Conservation (phyloP, 2,797 vertebrate species). For the Cheirogaleus major region DNA sequence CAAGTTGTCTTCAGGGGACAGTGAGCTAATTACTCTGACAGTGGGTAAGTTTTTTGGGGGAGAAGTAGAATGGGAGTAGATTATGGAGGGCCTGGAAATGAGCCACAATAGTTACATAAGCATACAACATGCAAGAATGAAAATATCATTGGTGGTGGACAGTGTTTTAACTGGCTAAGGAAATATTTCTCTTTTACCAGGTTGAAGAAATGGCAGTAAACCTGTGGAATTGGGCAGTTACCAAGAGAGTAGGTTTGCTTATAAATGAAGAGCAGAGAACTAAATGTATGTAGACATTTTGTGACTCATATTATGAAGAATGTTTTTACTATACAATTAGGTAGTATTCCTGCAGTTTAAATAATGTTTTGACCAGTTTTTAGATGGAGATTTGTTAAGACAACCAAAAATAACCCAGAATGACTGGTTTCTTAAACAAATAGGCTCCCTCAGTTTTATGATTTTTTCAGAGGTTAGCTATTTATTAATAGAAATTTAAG, state of each 20-base stretch:
- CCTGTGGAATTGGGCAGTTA: slow-evolving; percentile 96
- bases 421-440: slow-evolving; percentile 33
- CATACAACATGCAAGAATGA: slow-evolving; percentile 1
- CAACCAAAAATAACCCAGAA: not conserved
- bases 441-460: not conserved
- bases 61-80: slow-evolving; percentile 15
- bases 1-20: not conserved
- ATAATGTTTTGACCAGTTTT: slow-evolving; percentile 54
- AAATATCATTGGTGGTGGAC: not conserved
- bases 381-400: slow-evolving; percentile 36
- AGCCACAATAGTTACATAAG: not conserved
- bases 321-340: not conserved
- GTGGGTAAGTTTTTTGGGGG: not conserved
- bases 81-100: not conserved
- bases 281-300: slow-evolving; percentile 86
- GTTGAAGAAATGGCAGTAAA: slow-evolving; percentile 91
- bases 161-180: slow-evolving; percentile 40
- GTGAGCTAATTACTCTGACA: not conserved
- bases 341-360: slow-evolving; percentile 36
- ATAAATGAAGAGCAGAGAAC: slow-evolving; percentile 89
- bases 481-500: slow-evolving; percentile 29
- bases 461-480: slow-evolving; percentile 2
- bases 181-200: slow-evolving; percentile 81
- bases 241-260: slow-evolving; percentile 83
- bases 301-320: not conserved